Base-by-base conservation (phyloP, 2,797 vertebrate species). In the Pampus argenteus region DNA sequence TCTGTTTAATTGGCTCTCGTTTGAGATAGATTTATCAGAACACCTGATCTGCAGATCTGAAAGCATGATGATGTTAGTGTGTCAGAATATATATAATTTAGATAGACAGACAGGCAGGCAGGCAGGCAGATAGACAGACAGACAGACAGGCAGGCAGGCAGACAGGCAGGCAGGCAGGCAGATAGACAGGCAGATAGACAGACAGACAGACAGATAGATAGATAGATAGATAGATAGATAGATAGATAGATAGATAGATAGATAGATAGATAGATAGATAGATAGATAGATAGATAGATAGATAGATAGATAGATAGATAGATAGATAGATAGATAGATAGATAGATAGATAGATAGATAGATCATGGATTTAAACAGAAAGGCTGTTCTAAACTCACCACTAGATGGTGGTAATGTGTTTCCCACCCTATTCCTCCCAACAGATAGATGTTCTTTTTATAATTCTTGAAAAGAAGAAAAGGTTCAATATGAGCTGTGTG, bases 351-450 rank as follows among this genome's bases (percentile, higher is more conserved):
- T 25, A 45, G 55, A 74, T 18, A 38, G 45, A 68, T 40, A n/a
- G 15, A 61, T 48, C 25, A 50, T 58, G 34, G 10, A 22, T 22
- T 34, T 22, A 11, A 23, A 76, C 48, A 71, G 13, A 70, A 47
- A 81, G 66, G 77, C 62, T 71, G 54, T 44, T 79, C 18, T 36
- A 23, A 56, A 59, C 38, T 74, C 1, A 64, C 86, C 91, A 93
- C 90, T 87, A 93, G 92, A 90, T 93, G 91, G 89, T 82, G 82
- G 51, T 89, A 80, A 93, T 90, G 83, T 83, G 82, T 85, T 84
- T 79, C 34, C 65, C 69, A 57, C 82, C 10, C 63, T 15, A 9
- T 20, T 63, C 14, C 5, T 58, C 48, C 44, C 17, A 47, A 54
- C 25, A 54, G 56, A 63, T 59, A 22, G n/a, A 34, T 52, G 45